Percentiles rank a stretch among this genome's conserved stretches.
Evolutionary conservation across 2,113 vertebrate genomes (phyloP).

Genomic region (Limnothrissa miodon): DNA sequence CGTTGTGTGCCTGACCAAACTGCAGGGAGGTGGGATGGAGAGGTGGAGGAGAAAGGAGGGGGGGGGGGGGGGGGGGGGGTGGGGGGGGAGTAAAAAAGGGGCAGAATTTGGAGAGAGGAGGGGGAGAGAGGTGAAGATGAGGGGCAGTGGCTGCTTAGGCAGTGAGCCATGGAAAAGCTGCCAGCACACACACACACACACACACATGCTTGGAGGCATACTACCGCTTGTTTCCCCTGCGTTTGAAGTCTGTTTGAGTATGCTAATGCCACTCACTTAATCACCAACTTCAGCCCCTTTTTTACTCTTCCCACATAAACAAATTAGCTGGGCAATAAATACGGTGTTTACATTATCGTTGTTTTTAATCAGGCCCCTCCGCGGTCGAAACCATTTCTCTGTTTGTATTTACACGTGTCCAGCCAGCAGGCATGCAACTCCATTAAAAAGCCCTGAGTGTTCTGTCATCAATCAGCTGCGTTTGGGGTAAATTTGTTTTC

Average conservation of each 20-base stretch:
- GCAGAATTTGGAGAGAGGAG: background rate
- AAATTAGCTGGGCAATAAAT: background rate
- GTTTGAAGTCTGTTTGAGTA: conserved; percentile 9
- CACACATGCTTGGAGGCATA: background rate
- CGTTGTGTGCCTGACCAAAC: conserved; percentile 36
- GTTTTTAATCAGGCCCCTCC: background rate
- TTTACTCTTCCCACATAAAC: background rate
- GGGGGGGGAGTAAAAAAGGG: background rate
- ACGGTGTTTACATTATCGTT: background rate
- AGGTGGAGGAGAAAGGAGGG: background rate
- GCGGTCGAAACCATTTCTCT: background rate
- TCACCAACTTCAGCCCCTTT: background rate
- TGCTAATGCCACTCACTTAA: background rate
- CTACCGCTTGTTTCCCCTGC: background rate
- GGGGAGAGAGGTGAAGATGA: background rate
- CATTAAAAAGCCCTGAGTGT: background rate
- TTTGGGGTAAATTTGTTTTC: background rate
- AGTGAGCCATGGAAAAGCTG: conserved; percentile 3
- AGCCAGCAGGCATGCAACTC: background rate
- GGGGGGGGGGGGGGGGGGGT: background rate
- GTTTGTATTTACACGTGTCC: background rate
- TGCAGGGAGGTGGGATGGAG: conserved; percentile 47
- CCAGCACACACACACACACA: conserved; percentile 11
- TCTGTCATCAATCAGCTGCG: background rate
- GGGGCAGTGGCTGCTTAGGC: background rate